Percentiles rank a stretch among this genome's conserved stretches.
Conservation (phyloP, 30 jellyfish, hydroid and myxozoan genomes). For the Hydractinia symbiolongicarpus region DNA sequence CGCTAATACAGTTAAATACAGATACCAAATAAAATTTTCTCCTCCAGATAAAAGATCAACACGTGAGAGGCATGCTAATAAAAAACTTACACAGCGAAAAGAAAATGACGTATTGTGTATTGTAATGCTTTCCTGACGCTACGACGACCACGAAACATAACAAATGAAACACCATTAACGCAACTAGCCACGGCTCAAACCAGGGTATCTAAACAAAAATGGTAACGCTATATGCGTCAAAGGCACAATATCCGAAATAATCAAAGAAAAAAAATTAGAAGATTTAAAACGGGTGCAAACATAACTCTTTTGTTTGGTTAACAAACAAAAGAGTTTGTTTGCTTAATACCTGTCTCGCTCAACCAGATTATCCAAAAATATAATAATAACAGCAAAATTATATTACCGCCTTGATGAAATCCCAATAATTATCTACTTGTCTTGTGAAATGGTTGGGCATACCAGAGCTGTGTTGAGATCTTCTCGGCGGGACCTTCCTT, state of each 20-base stretch:
- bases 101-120: slow-evolving; percentile 32
- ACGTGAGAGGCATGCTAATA: too few relatives aligned
- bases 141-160: slow-evolving; percentile 31
- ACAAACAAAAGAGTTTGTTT: too few relatives aligned
- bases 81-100: slow-evolving; percentile 42
- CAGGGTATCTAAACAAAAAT: slow-evolving; percentile 40
- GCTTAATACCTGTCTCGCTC: too few relatives aligned
- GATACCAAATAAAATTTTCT: too few relatives aligned
- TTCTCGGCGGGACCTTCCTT: not conserved
- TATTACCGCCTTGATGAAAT: not conserved
- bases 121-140: slow-evolving; percentile 36
- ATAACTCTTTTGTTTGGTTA: too few relatives aligned
- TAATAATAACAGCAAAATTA: too few relatives aligned
- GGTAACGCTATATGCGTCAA: not conserved
- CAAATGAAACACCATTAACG: slow-evolving; percentile 30
- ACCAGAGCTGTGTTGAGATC: not conserved
- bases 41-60: too few relatives aligned
- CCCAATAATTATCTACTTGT: not conserved
- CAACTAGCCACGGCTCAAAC: slow-evolving; percentile 55
- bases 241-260: not conserved
- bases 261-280: too few relatives aligned
- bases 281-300: too few relatives aligned
- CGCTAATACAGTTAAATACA: too few relatives aligned
- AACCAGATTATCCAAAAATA: too few relatives aligned
- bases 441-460: not conserved